Evolutionary conservation across 2,797 vertebrate genomes (phyloP), one percentile per base, ranked within the genome.

Genomic region (Rhinoraja longicauda): DNA sequence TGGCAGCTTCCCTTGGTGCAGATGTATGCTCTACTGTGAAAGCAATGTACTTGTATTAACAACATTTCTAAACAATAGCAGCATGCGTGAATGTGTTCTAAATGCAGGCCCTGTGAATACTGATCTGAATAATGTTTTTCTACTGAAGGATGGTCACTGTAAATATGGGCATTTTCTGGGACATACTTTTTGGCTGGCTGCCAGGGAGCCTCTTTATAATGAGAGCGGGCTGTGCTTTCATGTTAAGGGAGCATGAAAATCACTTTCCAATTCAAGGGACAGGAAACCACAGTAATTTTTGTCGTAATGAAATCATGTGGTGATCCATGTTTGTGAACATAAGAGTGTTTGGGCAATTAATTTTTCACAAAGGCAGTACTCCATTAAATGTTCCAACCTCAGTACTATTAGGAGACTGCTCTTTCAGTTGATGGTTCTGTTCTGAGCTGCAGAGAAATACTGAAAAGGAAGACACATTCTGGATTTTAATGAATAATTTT

Each of bases 91-190:
- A 21, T 36, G 32, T 17, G n/a, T 88, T 21, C 39, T 62, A 62
- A 62, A 17, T 67, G 36, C 62, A 88, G n/a, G 19, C 9, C 84
- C 6, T 36, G 59, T 36, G n/a, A 21, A 8, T 67, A 67, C 15
- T 36, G 15, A 17, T 19, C 32, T 67, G n/a, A 84, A 53, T 84
- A 67, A 64, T 67, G 59, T 88, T 88, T 64, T 36, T 29, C 1
- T 67, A 36, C 62, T 9, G 32, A 67, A 88, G 32, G 36, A 17
- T 17, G 88, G 62, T 21, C 59, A 67, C 17, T 88, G 84, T 32
- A 88, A 36, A 88, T 67, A 32, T 62, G 17, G 36, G 36, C 15
- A 67, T 88, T 88, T 88, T 88, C n/a, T 88, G n/a, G n/a, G 84
- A 32, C 84, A n/a, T 64, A 67, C 7, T 32, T 82, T 67, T 36